Evolutionary conservation across 2,888 invertebrate genomes (phyloP).

Genomic region (Drosophila picticornis): DNA sequence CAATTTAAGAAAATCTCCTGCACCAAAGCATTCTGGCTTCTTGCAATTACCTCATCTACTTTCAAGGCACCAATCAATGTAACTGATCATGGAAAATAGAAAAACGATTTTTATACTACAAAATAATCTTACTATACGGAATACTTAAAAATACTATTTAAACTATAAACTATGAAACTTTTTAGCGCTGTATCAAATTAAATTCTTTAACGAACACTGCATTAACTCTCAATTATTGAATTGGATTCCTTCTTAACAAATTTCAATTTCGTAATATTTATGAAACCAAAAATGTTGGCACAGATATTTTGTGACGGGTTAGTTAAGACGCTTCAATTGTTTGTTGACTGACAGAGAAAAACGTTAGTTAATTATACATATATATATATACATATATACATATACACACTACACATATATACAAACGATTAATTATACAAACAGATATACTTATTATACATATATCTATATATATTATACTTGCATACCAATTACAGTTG

Average conservation of each 20-base stretch:
- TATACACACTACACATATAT: constrained; percentile 28
- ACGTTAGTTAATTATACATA: constrained; percentile 21
- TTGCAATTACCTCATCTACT: constrained; percentile 79
- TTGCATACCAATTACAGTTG: constrained; percentile 64
- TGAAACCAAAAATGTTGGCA: constrained; percentile 14
- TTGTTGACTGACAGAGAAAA: constrained; percentile 48
- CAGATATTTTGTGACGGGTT: constrained; percentile 12
- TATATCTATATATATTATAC: constrained; percentile 14
- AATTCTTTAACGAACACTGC: constrained; percentile 41
- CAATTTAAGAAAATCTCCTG: constrained; percentile 47
- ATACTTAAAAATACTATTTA: constrained; percentile 14
- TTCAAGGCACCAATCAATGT: constrained; percentile 67
- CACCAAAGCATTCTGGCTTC: constrained; percentile 71
- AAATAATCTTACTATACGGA: constrained; percentile 8
- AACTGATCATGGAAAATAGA: constrained; percentile 56
- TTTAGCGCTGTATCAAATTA: constrained; percentile 14
- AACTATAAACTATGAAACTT: constrained; percentile 30
- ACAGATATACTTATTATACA: constrained; percentile 31
- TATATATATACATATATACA: constrained; percentile 2
- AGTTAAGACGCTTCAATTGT: constrained; percentile 9
- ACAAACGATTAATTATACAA: constrained; percentile 28
- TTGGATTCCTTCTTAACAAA: constrained; percentile 29
- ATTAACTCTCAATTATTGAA: constrained; percentile 31
- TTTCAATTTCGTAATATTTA: constrained; percentile 28
- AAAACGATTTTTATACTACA: constrained; percentile 44